Percentiles rank a stretch among this genome's conserved stretches.
phyloP scores from a whole-genome alignment of 2,113 vertebrate species.

The Malaclemys terrapin region DNA sequence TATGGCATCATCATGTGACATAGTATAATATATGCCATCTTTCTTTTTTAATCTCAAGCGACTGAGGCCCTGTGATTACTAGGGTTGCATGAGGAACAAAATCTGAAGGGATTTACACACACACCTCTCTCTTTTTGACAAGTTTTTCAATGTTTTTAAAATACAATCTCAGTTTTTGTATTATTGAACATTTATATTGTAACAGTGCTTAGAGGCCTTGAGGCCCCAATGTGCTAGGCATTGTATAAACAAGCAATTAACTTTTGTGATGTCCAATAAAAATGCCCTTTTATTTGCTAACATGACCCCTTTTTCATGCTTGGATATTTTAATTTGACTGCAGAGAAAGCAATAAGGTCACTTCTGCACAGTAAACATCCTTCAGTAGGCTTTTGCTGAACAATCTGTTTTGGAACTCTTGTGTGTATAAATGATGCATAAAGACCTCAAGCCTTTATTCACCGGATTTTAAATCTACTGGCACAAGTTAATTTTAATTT shows the following conservation, averaged over 20 bases:
- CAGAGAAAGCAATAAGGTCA: conserved; percentile 11
- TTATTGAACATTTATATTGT: neutral
- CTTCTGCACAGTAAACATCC: neutral
- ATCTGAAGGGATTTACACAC: neutral
- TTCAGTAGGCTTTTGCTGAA: neutral
- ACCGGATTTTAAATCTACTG: conserved; percentile 16
- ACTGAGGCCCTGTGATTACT: neutral
- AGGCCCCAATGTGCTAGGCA: neutral
- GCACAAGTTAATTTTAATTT: conserved; percentile 35
- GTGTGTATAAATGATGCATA: conserved; percentile 13
- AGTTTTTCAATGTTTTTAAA: neutral
- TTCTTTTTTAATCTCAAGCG: neutral
- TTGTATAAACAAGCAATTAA: neutral
- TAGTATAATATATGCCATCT: neutral
- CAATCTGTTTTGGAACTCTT: conserved; percentile 4
- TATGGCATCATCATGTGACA: neutral
- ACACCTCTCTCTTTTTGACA: neutral
- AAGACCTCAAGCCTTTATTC: conserved; percentile 45
- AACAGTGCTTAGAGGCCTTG: neutral
- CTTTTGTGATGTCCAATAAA: neutral
- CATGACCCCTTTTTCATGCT: neutral
- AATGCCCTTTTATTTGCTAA: neutral
- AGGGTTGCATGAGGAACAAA: neutral
- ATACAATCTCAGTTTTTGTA: neutral
- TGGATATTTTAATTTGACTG: neutral